Conservation (phyloP, 2,888 invertebrate genomes). For the Catonia carolina region DNA sequence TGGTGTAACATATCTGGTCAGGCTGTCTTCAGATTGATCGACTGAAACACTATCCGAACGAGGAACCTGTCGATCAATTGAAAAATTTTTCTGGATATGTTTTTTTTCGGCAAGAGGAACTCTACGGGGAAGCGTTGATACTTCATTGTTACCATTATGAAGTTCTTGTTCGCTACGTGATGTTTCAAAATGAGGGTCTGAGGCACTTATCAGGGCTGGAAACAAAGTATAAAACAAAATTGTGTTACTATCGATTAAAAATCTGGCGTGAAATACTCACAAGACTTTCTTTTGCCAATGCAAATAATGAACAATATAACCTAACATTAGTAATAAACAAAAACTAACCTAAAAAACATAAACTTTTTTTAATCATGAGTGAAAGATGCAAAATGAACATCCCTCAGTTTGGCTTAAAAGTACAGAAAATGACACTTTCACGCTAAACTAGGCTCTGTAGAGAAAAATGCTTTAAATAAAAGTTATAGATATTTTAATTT, state of each 20-base stretch:
- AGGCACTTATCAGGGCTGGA: neutral
- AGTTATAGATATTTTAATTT: too few relatives aligned
- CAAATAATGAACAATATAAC: too few relatives aligned
- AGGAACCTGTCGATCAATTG: neutral
- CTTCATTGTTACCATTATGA: constrained; percentile 7
- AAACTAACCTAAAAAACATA: too few relatives aligned
- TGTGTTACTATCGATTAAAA: neutral
- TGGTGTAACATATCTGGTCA: constrained; percentile 31
- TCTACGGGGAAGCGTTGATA: constrained; percentile 18
- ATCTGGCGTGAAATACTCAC: too few relatives aligned
- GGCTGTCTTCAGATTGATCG: constrained; percentile 32
- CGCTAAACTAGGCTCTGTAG: too few relatives aligned
- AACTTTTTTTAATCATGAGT: too few relatives aligned
- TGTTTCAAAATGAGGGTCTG: neutral
- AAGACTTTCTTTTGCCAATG: too few relatives aligned
- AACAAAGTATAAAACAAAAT: neutral
- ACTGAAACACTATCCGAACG: constrained; percentile 13
- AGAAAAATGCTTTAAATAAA: too few relatives aligned
- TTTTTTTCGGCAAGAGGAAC: constrained; percentile 8
- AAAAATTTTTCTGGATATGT: neutral
- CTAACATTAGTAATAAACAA: too few relatives aligned
- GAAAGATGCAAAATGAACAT: too few relatives aligned
- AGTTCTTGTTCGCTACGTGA: neutral
- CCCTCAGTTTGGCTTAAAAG: too few relatives aligned
- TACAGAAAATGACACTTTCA: too few relatives aligned